Evolutionary conservation across 37 sponge, comb jelly and placozoan species (phyloP), one percentile per base, ranked within the genome.

Genomic region (Geodia barretti): DNA sequence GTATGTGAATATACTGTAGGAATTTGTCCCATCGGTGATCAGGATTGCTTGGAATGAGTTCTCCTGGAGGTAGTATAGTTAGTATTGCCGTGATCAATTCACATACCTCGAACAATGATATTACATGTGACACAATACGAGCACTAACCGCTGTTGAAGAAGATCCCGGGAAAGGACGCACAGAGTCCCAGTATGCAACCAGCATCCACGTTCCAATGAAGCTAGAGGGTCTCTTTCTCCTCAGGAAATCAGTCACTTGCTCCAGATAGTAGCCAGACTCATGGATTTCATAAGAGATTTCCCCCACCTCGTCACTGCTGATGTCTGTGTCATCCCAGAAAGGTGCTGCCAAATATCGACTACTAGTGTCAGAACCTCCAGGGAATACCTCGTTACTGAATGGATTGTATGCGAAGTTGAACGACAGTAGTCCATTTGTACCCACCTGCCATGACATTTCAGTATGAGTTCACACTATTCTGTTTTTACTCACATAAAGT

Each of bases 171-270:
- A 62, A 80, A 19, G 87, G 87, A 75, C 80, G 87, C 19, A 87
- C 87, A 75, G 32, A 28, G 37, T 74, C 62, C 87, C 87, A 87
- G 3, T 59, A 24, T 25, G 87, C 87, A 4, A 87, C 30, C 24
- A 87, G 19, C 87, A 87, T 87, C 77, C 81, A 87, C 4, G 24
- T 74, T 19, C 87, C 87, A 28, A 24, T 25, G 59, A 87, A 87
- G 4, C 24, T 37, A 31, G 62, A 47, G 7, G 54, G 54, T 47
- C 54, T 47, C 14, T 47, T 47, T 47, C 54, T 47, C 54, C 14
- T 7, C 54, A 47, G 54, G 54, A 47, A 47, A 47, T 47, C 54
- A 47, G 7, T 47, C 54, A 47, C 54, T 47, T 47, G 54, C 11
- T 47, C 54, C 11, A 47, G 54, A 14, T 47, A 47, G 54, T 47